Evolutionary conservation across 2,797 vertebrate species (phyloP), one percentile per base, ranked within the genome.

Genomic region (Melanotaenia pygmaea): DNA sequence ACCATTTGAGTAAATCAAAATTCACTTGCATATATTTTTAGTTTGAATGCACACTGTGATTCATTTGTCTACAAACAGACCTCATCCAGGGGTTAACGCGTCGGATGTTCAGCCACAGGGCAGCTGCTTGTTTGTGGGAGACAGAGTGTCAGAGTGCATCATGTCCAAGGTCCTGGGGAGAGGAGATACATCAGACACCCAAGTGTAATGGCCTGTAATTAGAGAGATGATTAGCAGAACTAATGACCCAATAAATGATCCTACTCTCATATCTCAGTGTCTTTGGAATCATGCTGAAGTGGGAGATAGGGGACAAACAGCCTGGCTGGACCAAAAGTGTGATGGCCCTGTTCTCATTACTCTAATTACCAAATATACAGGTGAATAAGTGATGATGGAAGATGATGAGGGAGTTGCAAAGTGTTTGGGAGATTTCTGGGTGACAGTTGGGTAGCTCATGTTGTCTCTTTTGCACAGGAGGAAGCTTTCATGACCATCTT

Each of bases 221-320:
- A 94, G 83, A 84, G 80, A 74, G 76, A 86, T 91, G 88, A 93
- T 93, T 92, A 93, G 86, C 56, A 82, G 82, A 90, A 89, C 87
- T 92, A 93, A 93, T 85, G 92, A 90, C 84, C 91, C 91, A 74
- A 86, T 83, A 91, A 92, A 88, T 66, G 83, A 86, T 82, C 80
- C 57, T 66, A 85, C 82, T 74, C 73, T 85, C 84, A 76, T 81
- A 84, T 87, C 69, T 71, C 66, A 58, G 37, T 47, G 88, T 86
- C 81, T 80, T 63, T 76, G 76, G 61, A 68, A 66, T 2, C 2
- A 76, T 66, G 82, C 72, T 67, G 74, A 28, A 70, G 67, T 3
- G 13, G 30, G 59, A 64, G 77, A 76, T 62, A 56, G 76, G 72
- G 82, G 76, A 76, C 59, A 2, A 62, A 20, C 67, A 1, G 76